A percentile compares a stretch with the other conserved stretches of the same genome.
phyloP scores from a whole-genome alignment of 2,797 vertebrate genomes.

The Bovichtus diacanthus region DNA sequence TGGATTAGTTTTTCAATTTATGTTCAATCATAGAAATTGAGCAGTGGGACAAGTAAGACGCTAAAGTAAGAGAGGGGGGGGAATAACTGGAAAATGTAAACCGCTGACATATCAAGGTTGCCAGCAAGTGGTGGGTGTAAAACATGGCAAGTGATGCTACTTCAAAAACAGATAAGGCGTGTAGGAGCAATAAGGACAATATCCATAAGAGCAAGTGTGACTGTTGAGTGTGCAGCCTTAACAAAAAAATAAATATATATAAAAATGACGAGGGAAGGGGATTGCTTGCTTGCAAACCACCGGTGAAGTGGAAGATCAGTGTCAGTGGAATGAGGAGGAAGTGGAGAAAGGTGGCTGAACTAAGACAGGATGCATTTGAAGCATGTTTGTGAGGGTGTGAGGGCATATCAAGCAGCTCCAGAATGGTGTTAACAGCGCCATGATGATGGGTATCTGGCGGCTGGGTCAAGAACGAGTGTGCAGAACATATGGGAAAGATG shows the following conservation, averaged over 20 bases:
- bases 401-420: neutral
- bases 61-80: neutral
- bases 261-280: neutral
- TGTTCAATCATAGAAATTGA: neutral
- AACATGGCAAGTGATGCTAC: neutral
- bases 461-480: neutral
- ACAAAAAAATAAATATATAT: no score
- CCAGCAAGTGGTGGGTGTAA: neutral
- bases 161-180: neutral
- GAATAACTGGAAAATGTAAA: neutral
- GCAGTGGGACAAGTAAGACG: neutral
- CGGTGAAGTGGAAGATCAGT: slow-evolving; percentile 8
- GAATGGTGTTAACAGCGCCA: neutral
- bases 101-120: slow-evolving; percentile 3
- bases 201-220: neutral
- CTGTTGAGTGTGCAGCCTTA: neutral
- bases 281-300: slow-evolving; percentile 17
- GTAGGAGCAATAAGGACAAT: neutral
- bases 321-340: neutral
- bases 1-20: no score
- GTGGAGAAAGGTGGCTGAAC: neutral
- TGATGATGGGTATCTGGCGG: slow-evolving; percentile 16
- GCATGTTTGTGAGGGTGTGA: slow-evolving; percentile 11
- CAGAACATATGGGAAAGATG: slow-evolving; percentile 1
- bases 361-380: slow-evolving; percentile 2